These are phyloP conservation scores for Philonicus albiceps DNA, from an alignment of 2,888 invertebrate species.

Conservation along the genomic window DNA sequence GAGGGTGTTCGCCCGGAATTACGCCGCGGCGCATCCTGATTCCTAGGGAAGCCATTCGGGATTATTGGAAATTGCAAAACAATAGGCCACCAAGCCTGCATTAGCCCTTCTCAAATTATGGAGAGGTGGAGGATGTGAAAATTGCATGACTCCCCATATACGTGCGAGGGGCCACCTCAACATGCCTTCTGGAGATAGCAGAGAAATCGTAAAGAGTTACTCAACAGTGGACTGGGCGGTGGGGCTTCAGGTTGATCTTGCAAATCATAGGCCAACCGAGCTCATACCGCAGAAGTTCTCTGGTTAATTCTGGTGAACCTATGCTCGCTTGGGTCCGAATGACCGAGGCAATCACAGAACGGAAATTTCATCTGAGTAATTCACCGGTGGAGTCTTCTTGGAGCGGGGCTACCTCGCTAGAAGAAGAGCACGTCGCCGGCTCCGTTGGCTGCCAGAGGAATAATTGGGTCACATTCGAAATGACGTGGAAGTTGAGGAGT, in stretches of 20 bases:
- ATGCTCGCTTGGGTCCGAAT: background rate
- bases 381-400: background rate
- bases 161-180: background rate
- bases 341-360: background rate
- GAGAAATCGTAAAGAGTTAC: background rate
- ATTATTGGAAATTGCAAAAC: background rate
- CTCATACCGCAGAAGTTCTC: background rate
- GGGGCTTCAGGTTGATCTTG: background rate
- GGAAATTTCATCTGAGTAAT: constrained; percentile 8
- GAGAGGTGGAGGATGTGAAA: background rate
- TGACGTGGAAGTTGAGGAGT: background rate
- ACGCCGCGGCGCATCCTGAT: background rate
- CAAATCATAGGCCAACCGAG: background rate
- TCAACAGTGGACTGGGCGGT: background rate
- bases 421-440: background rate
- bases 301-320: background rate
- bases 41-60: background rate
- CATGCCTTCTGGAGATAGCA: background rate
- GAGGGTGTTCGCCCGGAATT: background rate
- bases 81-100: background rate
- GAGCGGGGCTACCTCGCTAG: background rate
- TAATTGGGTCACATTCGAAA: constrained; percentile 31
- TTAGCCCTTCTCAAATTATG: background rate
- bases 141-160: background rate
- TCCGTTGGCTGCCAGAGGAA: background rate